Percentiles rank a stretch among this genome's conserved stretches.
phyloP scores from a whole-genome alignment of 1,140 invertebrate genomes.

The Ephestia elutella region DNA sequence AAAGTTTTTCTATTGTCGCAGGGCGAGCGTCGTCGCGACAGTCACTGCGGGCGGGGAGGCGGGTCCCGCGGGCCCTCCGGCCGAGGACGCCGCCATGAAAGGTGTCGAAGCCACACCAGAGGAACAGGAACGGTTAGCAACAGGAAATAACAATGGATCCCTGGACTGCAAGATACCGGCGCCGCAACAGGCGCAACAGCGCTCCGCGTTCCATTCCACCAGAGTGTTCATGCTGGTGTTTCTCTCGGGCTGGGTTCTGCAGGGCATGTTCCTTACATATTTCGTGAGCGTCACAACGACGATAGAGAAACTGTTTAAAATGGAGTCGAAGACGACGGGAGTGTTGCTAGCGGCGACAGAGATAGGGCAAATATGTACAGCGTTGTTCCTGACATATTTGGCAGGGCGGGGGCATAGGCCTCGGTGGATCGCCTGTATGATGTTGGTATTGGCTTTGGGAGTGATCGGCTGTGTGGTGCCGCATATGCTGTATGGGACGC shows the following conservation, averaged over 20 bases:
- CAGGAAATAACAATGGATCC: slow-evolving; percentile 68
- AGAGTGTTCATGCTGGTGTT: slow-evolving; percentile 91
- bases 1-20: slow-evolving; percentile 37
- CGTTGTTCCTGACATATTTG: slow-evolving; percentile 92
- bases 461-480: slow-evolving; percentile 91
- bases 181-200: slow-evolving; percentile 25
- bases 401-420: slow-evolving; percentile 95
- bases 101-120: slow-evolving; percentile 65
- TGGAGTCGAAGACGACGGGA: slow-evolving; percentile 95
- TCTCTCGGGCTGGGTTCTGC: slow-evolving; percentile 90
- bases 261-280: slow-evolving; percentile 96
- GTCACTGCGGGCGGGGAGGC: slow-evolving; percentile 52
- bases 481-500: slow-evolving; percentile 86
- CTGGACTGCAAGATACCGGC: slow-evolving; percentile 57
- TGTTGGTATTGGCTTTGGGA: slow-evolving; percentile 90
- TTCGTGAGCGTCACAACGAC: slow-evolving; percentile 97
- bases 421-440: slow-evolving; percentile 96
- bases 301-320: slow-evolving; percentile 96
- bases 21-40: slow-evolving; percentile 48
- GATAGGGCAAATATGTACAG: slow-evolving; percentile 93
- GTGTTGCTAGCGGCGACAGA: slow-evolving; percentile 95
- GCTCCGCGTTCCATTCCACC: slow-evolving; percentile 85
- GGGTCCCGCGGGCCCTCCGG: slow-evolving; percentile 46
- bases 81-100: slow-evolving; percentile 62
- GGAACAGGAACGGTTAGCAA: slow-evolving; percentile 64